phyloP scores from a whole-genome alignment of 2,797 vertebrate genomes.

The Bucorvus abyssinicus region DNA sequence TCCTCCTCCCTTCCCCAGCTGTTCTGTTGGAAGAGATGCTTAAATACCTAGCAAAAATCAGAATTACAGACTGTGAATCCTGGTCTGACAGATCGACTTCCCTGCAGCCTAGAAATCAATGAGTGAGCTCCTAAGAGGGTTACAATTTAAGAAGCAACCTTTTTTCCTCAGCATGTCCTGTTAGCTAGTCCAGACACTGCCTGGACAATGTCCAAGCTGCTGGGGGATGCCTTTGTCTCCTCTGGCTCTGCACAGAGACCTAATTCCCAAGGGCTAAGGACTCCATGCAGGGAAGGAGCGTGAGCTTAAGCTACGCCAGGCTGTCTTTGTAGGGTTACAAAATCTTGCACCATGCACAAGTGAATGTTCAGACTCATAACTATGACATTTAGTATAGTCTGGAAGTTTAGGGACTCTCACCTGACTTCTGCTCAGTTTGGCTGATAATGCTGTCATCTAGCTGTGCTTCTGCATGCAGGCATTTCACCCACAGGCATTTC shows the following conservation, averaged over 20 bases:
- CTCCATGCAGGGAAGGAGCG: not conserved
- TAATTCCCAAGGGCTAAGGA: not conserved
- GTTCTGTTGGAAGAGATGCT: constrained; percentile 42
- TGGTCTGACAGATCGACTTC: constrained; percentile 43
- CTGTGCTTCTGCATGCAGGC: not conserved
- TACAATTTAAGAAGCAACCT: not conserved
- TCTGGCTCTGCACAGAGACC: accelerated
- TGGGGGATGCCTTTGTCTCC: not conserved
- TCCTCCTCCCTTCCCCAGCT: constrained; percentile 47
- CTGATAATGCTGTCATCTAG: not conserved
- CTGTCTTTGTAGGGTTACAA: not conserved
- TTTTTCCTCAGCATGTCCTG: not conserved
- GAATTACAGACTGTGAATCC: constrained; percentile 26
- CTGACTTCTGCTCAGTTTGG: not conserved
- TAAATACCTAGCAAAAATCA: not conserved
- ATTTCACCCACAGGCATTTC: not conserved
- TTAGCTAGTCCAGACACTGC: not conserved
- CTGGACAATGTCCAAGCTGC: not conserved
- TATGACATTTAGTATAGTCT: not conserved
- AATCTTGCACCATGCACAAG: not conserved
- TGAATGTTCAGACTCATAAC: not conserved
- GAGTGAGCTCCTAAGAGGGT: not conserved
- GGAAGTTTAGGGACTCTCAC: not conserved
- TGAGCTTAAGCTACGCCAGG: not conserved
- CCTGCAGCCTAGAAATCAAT: constrained; percentile 6